Conservation (phyloP, 2,888 invertebrate species). For the Mystacides longicornis region DNA sequence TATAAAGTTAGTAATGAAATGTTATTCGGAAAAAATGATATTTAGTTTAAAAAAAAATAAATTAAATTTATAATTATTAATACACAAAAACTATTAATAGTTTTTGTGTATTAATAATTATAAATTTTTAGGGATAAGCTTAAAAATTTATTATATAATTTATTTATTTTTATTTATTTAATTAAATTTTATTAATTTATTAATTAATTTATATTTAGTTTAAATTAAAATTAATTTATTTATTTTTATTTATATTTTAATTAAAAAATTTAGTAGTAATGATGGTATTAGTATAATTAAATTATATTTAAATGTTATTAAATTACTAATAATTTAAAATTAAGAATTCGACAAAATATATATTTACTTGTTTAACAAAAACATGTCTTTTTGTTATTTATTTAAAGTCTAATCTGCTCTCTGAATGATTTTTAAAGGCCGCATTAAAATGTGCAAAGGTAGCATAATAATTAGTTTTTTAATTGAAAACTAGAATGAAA, state of each 20-base stretch:
- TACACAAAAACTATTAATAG: constrained; percentile 32
- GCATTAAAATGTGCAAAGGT: constrained; percentile 76
- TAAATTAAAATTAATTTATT: constrained; percentile 32
- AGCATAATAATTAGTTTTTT: constrained; percentile 76
- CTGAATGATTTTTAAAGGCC: constrained; percentile 64
- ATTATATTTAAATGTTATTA: constrained; percentile 20
- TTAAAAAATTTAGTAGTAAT: constrained; percentile 44
- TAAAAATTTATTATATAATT: constrained; percentile 49
- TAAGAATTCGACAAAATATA: constrained; percentile 59
- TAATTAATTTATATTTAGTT: constrained; percentile 30
- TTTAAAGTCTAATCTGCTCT: constrained; percentile 67
- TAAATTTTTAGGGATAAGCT: constrained; percentile 51
- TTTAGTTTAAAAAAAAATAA: constrained; percentile 61
- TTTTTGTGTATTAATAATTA: constrained; percentile 30
- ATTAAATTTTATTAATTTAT: constrained; percentile 44
- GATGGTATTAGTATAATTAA: constrained; percentile 53
- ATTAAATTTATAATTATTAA: constrained; percentile 42
- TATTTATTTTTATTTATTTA: constrained; percentile 47
- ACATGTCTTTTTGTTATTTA: constrained; percentile 58
- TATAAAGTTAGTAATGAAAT: constrained; percentile 56
- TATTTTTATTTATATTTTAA: constrained; percentile 31
- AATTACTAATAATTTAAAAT: constrained; percentile 29
- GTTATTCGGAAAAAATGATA: constrained; percentile 59
- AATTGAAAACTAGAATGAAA: constrained; percentile 73
- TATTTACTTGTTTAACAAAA: constrained; percentile 72